Conservation (phyloP, 2,888 invertebrate species). For the Diarsia mendica region DNA sequence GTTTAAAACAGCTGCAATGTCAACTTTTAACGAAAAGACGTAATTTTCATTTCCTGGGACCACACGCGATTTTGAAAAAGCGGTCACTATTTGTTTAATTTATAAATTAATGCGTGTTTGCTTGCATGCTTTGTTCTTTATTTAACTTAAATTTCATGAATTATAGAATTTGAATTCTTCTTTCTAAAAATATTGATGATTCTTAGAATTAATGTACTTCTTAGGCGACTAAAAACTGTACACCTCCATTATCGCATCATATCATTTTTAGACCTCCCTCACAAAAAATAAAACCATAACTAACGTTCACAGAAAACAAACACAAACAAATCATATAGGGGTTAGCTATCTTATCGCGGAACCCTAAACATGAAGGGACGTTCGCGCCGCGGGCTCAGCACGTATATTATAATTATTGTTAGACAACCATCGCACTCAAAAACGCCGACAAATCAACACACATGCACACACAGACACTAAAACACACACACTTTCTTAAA, state of each 20-base stretch:
- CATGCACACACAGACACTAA: slow-evolving; percentile 58
- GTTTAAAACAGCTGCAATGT: slow-evolving; percentile 55
- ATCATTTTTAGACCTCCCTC: slow-evolving; percentile 42
- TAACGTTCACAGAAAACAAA: slow-evolving; percentile 55
- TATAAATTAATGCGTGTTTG: background rate
- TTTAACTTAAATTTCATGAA: no score
- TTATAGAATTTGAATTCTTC: no score
- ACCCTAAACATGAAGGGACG: slow-evolving; percentile 67
- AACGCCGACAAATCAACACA: slow-evolving; percentile 85
- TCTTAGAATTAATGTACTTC: no score
- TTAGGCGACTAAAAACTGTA: background rate
- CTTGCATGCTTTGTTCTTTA: slow-evolving; percentile 6
- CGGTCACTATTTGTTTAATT: slow-evolving; percentile 8
- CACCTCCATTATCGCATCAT: slow-evolving; percentile 8
- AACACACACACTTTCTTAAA: slow-evolving; percentile 52
- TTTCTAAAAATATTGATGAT: no score
- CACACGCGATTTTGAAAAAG: slow-evolving; percentile 46
- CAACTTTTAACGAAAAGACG: slow-evolving; percentile 56
- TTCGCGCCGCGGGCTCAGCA: slow-evolving; percentile 82
- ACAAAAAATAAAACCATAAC: slow-evolving; percentile 57
- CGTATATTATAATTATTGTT: slow-evolving; percentile 89
- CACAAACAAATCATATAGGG: slow-evolving; percentile 65
- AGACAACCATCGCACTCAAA: slow-evolving; percentile 86
- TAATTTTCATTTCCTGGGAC: slow-evolving; percentile 54
- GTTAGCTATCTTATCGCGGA: slow-evolving; percentile 65